Base-by-base conservation (phyloP, 2,888 invertebrate genomes). In the Scelioninae gen. 1 region DNA sequence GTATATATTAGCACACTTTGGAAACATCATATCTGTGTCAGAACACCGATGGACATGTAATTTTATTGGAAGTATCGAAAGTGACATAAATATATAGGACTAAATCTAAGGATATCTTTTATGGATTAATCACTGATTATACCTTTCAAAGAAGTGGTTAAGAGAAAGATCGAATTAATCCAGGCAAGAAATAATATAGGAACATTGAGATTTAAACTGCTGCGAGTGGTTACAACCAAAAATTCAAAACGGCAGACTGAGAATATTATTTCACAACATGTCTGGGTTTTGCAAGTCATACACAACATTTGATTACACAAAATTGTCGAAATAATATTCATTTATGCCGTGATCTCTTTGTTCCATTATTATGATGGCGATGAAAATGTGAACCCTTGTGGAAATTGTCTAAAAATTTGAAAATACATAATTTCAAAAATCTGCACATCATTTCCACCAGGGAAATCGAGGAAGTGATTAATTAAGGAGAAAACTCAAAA, bases 341-440 rank as follows among this genome's bases (percentile, higher is more conserved):
- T 49, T 23, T 56, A 9, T 31, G 6, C 15, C 51, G 43, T 31
- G 66, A 34, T 66, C 63, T 60, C 72, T 79, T 74, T 83, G 63
- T 82, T 82, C 63, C 63, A 65, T 84, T 82, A 84, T 82, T 76
- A 85, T 38, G 69, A 84, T 82, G 78, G 69, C 62, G 68, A 85
- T 58, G 65, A 77, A 45, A 80, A 63, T 65, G 66, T 43, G 23
- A 23, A 23, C 23, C 23, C 23, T 23, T 23, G 23, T 23, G 23
- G 23, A 23, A 23, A 23, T 23, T 23, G 23, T 23, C 4, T 23
- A 23, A 23, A 23, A 23, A 23, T 23, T 23, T 23, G 23, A 23
- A 23, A 23, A 23, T 23, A 23, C 23, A 23, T 1, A 2, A 4
- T 23, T 23, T 23, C 23, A 23, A 23, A 23, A 23, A 23, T 23